phyloP scores from a whole-genome alignment of 2,888 invertebrate species.

The Colostygia pectinataria region DNA sequence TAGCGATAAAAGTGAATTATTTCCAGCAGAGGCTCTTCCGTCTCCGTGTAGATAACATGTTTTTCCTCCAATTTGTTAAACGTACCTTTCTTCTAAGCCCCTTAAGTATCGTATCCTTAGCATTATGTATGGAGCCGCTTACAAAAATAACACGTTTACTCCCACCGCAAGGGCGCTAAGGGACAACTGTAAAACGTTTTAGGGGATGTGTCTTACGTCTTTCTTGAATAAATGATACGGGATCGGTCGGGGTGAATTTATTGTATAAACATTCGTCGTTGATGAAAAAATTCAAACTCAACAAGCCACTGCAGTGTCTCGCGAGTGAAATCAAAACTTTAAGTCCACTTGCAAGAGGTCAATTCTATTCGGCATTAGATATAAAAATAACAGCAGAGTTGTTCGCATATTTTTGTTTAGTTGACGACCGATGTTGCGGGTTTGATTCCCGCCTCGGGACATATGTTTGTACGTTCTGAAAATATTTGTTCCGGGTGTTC shows the following conservation, averaged over 20 bases:
- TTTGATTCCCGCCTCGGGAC: too few species aligned
- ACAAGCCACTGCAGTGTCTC: too few species aligned
- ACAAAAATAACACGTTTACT: constrained; percentile 35
- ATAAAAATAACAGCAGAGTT: too few species aligned
- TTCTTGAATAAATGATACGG: constrained; percentile 34
- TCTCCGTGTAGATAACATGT: constrained; percentile 20
- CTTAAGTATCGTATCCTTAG: constrained; percentile 22
- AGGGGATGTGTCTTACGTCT: constrained; percentile 22
- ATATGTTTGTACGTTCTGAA: too few species aligned
- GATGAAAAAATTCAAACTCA: too few species aligned
- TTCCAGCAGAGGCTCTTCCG: constrained; percentile 10
- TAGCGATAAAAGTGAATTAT: constrained; percentile 22
- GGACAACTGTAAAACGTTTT: constrained; percentile 35
- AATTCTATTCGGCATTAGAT: too few species aligned
- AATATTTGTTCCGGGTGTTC: too few species aligned
- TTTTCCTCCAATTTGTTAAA: constrained; percentile 23
- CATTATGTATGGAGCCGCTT: constrained; percentile 18
- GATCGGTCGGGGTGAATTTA: constrained; percentile 26
- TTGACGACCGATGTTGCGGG: too few species aligned
- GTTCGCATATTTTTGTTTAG: too few species aligned
- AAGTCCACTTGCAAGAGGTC: too few species aligned
- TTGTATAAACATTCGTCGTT: not conserved
- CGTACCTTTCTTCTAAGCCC: constrained; percentile 20
- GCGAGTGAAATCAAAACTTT: too few species aligned
- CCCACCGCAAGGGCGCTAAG: constrained; percentile 24